Percentiles rank a stretch among this genome's conserved stretches.
These are phyloP conservation scores for Schlechtendalia chinensis DNA, from an alignment of 1,140 invertebrate genomes.

Conservation along the genomic window DNA sequence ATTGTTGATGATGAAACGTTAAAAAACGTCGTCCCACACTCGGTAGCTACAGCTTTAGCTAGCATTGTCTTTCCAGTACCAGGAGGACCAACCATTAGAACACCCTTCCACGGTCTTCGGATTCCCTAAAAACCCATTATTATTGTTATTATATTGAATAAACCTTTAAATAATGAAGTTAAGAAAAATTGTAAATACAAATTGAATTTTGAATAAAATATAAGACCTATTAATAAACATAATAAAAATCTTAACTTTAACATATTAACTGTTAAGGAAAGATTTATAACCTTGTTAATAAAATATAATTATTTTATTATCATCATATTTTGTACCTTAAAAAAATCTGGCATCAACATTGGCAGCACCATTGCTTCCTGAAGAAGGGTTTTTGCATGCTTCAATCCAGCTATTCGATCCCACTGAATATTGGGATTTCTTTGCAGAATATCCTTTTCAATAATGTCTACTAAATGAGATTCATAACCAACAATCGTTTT, in stretches of 20 bases:
- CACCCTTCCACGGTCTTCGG: slow-evolving; percentile 84
- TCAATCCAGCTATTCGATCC: slow-evolving; percentile 67
- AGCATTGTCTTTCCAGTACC: slow-evolving; percentile 96
- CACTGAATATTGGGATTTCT: slow-evolving; percentile 65
- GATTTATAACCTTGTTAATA: no score
- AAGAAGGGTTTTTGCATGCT: slow-evolving; percentile 67
- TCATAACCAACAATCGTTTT: slow-evolving; percentile 70
- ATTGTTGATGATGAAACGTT: slow-evolving; percentile 70
- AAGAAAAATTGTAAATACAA: no score
- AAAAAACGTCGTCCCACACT: slow-evolving; percentile 74
- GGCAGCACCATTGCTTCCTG: slow-evolving; percentile 73
- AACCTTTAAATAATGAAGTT: no score
- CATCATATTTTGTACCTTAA: slow-evolving; percentile 57
- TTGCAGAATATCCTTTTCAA: slow-evolving; percentile 68
- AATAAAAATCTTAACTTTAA: no score
- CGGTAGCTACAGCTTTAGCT: slow-evolving; percentile 97
- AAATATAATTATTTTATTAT: no score
- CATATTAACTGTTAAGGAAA: no score
- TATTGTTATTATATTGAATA: not conserved
- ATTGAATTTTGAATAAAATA: no score
- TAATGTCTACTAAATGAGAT: slow-evolving; percentile 73
- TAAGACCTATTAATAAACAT: no score
- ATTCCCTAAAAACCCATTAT: slow-evolving; percentile 65
- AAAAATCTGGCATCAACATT: slow-evolving; percentile 69
- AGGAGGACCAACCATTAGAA: slow-evolving; percentile 80